phyloP scores from a whole-genome alignment of 2,797 vertebrate genomes.

The Alauda arvensis region DNA sequence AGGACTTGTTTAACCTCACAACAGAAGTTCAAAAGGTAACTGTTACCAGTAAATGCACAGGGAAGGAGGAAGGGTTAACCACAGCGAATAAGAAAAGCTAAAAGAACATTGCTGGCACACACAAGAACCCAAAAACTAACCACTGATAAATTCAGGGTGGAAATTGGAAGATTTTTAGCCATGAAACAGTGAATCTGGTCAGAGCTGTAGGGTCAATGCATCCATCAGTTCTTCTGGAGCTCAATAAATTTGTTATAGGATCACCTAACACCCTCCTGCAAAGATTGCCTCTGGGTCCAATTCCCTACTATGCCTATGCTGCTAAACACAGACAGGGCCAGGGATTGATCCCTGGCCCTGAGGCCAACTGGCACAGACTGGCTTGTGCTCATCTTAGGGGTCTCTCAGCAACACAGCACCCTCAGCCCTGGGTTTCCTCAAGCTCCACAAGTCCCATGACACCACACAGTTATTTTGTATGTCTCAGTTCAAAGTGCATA shows the following conservation, averaged over 20 bases:
- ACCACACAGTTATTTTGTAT: background rate
- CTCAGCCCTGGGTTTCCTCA: background rate
- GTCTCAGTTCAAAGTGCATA: conserved; percentile 43
- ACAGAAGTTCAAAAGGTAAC: background rate
- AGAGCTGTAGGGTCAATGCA: background rate
- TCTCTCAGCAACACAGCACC: background rate
- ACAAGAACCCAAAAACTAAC: background rate
- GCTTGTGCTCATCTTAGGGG: background rate
- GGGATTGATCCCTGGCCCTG: background rate
- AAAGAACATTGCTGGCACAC: background rate
- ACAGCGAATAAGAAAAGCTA: background rate
- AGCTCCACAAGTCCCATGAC: background rate
- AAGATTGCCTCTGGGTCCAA: background rate
- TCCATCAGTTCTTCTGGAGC: background rate
- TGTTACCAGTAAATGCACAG: background rate
- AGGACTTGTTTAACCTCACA: background rate
- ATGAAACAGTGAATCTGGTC: background rate
- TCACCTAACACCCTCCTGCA: background rate
- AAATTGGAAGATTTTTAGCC: background rate
- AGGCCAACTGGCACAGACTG: background rate
- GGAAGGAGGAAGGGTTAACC: background rate
- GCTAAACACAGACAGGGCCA: background rate
- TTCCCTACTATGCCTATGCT: background rate
- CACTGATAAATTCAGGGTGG: background rate
- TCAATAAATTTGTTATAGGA: background rate